phyloP scores from a whole-genome alignment of 2,888 invertebrate genomes.

The Phalangium opilio region DNA sequence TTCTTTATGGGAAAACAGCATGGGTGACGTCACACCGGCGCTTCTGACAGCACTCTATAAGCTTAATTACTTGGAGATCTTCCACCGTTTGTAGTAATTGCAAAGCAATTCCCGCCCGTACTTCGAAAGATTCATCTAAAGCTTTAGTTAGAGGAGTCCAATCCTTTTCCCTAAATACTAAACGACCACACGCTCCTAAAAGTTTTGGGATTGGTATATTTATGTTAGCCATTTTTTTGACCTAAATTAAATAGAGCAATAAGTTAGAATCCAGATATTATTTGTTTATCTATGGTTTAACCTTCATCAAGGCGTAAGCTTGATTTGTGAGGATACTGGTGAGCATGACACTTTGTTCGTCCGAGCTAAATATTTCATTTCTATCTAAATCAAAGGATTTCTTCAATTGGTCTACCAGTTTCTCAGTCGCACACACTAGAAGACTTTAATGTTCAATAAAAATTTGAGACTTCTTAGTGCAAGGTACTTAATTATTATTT shows the following conservation, averaged over 20 bases:
- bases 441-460: no score
- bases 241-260: no score
- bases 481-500: no score
- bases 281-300: neutral
- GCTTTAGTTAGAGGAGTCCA: constrained; percentile 16
- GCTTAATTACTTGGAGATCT: constrained; percentile 17
- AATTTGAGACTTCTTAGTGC: no score
- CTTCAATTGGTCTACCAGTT: constrained; percentile 13
- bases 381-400: constrained; percentile 17
- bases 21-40: no score
- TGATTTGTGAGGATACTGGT: constrained; percentile 16
- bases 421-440: constrained; percentile 15
- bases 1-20: no score
- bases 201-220: constrained; percentile 19
- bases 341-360: constrained; percentile 15
- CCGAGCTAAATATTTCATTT: constrained; percentile 14
- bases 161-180: constrained; percentile 17
- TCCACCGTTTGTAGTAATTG: constrained; percentile 19
- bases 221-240: constrained; percentile 14
- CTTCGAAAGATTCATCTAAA: constrained; percentile 18
- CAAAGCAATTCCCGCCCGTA: constrained; percentile 18
- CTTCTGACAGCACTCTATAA: no score
- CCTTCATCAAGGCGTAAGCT: constrained; percentile 17
- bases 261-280: neutral
- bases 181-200: constrained; percentile 18